Percentiles rank a stretch among this genome's conserved stretches.
These are phyloP conservation scores for Bubalus kerabau DNA, from an alignment of 2,113 vertebrate species.

Conservation along the genomic window DNA sequence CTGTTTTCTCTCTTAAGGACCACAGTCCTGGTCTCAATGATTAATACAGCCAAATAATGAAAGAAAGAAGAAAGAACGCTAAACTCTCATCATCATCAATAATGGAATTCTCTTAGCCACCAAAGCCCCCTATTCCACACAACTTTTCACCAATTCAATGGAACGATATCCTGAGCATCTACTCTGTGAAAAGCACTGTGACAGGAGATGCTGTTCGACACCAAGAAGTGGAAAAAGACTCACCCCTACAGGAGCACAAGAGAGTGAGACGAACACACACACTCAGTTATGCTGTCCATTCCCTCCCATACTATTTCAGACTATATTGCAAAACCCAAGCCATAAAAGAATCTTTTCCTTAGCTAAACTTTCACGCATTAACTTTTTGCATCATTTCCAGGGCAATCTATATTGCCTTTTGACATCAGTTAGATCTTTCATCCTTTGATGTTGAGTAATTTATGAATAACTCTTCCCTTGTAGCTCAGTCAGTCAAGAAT, in stretches of 20 bases:
- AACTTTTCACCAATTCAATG: not conserved
- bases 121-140: not conserved
- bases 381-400: not conserved
- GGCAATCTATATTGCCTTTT: not conserved
- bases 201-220: not conserved
- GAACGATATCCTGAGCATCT: not conserved
- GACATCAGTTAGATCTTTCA: not conserved
- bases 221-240: not conserved
- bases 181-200: not conserved
- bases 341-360: not conserved
- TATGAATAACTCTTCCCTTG: not conserved
- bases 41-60: not conserved
- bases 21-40: not conserved
- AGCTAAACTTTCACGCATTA: constrained; percentile 12
- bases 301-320: not conserved
- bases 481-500: not conserved
- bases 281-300: not conserved
- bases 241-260: not conserved
- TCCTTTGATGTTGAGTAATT: not conserved
- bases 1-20: not conserved
- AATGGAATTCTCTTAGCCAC: not conserved
- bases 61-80: not conserved
- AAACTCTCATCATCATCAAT: not conserved
- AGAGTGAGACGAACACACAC: not conserved
- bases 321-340: not conserved